Percentiles rank a stretch among this genome's conserved stretches.
Conservation (phyloP, 2,113 vertebrate species). For the Odocoileus virginianus region DNA sequence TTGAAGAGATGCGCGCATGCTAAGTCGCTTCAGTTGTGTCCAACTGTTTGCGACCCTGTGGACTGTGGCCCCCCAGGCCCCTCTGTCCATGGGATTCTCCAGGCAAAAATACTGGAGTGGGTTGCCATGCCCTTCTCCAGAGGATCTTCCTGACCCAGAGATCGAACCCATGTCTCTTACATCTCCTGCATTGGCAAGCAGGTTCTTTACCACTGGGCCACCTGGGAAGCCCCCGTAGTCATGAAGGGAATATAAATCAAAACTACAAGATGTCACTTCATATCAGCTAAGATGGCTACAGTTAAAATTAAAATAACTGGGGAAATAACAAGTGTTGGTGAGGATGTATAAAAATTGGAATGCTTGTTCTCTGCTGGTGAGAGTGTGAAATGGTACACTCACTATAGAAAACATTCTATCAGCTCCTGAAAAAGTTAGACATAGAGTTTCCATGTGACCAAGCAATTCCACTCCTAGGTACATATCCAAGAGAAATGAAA, state of each 20-base stretch:
- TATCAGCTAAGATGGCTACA: neutral
- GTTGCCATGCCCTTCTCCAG: neutral
- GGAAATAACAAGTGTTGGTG: neutral
- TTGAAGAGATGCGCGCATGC: neutral
- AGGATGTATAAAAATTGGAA: neutral
- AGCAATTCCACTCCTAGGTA: neutral
- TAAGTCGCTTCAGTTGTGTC: neutral
- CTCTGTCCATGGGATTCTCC: neutral
- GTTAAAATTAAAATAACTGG: neutral
- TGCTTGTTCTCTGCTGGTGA: neutral
- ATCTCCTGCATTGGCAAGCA: neutral
- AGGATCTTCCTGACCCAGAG: neutral
- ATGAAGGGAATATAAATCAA: conserved; percentile 4
- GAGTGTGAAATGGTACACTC: neutral
- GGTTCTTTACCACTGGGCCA: neutral
- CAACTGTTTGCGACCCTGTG: neutral
- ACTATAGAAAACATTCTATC: neutral
- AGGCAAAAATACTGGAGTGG: neutral
- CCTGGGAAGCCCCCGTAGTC: neutral
- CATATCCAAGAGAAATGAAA: neutral
- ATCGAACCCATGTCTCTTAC: neutral
- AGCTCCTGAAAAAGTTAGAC: neutral
- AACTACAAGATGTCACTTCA: neutral
- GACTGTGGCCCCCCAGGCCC: neutral
- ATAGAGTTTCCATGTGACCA: neutral